Base-by-base conservation (phyloP, 2,797 vertebrate genomes). In the Salmo trutta region DNA sequence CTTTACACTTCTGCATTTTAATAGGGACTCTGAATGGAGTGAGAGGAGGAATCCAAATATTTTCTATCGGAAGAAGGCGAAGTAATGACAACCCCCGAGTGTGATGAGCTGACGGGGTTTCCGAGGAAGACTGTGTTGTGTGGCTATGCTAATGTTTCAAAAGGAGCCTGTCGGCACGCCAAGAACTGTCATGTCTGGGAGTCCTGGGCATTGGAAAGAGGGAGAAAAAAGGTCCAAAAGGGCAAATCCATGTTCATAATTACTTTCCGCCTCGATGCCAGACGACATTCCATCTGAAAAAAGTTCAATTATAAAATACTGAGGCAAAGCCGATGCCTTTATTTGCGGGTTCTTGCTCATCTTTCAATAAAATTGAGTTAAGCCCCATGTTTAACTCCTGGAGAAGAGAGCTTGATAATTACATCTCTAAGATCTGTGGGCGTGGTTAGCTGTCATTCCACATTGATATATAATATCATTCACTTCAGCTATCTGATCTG, bases 1-100 rank as follows among this genome's bases (percentile, higher is more conserved):
- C 91, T 92, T 91, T 91, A 89, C 90, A 90, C 86, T 92, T 91
- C 90, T 91, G 92, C 89, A 93, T 93, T 92, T 93, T 93, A 93
- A 93, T 93, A 91, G 88, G 86, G 91, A 88, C 90, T 88, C 87
- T 93, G 86, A 93, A 93, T 93, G 87, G 91, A 88, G 87, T 84
- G 68, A 27, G 56, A 54, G 87, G 88, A 91, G 84, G 91, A 91
- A 92, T 94, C 92, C 90, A 93, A 93, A 94, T 92, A 93, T 93
- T 93, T 92, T 92, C 87, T 93, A 92, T 92, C 87, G 87, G 90
- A 89, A 85, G 83, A 89, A 92, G 90, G 88, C 86, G 86, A 92
- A n/a, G 59, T 90, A 91, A 91, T 92, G 91, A 93, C 90, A 64
- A 24, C 33, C 85, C 90, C 88, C 87, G 89, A 91, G 91, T n/a